Base-by-base conservation (phyloP, 53 echinoderm and acorn worm species). In the Mesocentrotus franciscanus region DNA sequence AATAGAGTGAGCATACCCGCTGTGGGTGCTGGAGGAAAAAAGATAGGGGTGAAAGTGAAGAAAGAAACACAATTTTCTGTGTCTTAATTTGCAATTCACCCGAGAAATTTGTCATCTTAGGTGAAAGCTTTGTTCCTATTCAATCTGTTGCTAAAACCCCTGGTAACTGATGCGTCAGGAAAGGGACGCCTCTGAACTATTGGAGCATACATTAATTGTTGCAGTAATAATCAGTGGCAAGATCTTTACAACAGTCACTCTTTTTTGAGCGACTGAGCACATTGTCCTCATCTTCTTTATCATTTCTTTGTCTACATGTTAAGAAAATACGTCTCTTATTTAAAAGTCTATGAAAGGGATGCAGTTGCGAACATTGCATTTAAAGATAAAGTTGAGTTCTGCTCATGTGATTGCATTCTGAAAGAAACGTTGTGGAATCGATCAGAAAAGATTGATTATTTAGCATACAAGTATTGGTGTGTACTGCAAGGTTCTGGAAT, bases 161-260 rank as follows among this genome's bases (percentile, higher is more conserved):
- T 57, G 87, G 59, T 87, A 57, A 58, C 56, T 87, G 58, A 57
- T 2, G 87, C 87, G 58, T n/a, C n/a, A 87, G 10, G 56, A 58
- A 87, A 87, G 87, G 58, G 58, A 12, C 22, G 27, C 59, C 87
- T 87, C 13, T 87, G 87, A 87, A 4, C 87, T 57, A 58, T 10
- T 87, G 87, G 87, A 87, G 87, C 87, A 29, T 56, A 87, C 56
- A 87, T 12, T n/a, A n/a, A n/a, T n/a, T 87, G 29, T 85, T 84
- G 58, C 81, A 39, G 81, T 87, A 87, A 49, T 49, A 49, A 87
- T 87, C 10, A 26, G 3, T 87, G 87, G 13, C 58, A 12, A 87
- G 26, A 8, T 59, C 87, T 87, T 87, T 6, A 81, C 8, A 36
- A 39, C 79, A 20, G 20, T 35, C 39, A 42, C 36, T 81, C 36